These are phyloP conservation scores for Drosophila guanche DNA, from an alignment of 1,140 invertebrate genomes.

Conservation along the genomic window DNA sequence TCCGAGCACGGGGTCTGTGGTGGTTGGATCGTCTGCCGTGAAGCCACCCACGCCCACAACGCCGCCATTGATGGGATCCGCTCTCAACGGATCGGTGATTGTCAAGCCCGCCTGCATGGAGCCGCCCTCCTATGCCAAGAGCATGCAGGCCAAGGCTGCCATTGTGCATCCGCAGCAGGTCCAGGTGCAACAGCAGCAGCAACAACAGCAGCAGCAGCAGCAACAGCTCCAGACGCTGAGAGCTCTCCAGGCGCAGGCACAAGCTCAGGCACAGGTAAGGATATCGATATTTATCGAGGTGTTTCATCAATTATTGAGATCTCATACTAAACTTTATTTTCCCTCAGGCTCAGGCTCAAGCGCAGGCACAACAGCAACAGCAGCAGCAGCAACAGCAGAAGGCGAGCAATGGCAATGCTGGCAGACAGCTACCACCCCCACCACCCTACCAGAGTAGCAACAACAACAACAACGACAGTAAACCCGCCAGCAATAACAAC, in stretches of 20 bases:
- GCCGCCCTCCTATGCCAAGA: constrained; percentile 95
- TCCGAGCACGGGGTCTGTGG: constrained; percentile 41
- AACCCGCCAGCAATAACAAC: constrained; percentile 65
- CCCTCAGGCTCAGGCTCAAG: constrained; percentile 48
- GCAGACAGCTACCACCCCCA: constrained; percentile 88
- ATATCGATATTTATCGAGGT: no score
- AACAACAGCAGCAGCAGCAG: constrained; percentile 75
- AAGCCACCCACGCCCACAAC: constrained; percentile 85
- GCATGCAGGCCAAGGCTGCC: constrained; percentile 92
- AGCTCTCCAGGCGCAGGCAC: constrained; percentile 55
- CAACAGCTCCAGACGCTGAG: constrained; percentile 80
- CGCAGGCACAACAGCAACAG: constrained; percentile 38
- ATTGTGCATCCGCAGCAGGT: constrained; percentile 84
- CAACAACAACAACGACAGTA: constrained; percentile 57
- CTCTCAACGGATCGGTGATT: constrained; percentile 62
- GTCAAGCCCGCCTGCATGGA: constrained; percentile 90
- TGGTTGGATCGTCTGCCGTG: constrained; percentile 27
- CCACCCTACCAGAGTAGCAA: constrained; percentile 86
- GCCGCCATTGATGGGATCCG: constrained; percentile 84
- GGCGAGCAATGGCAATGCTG: constrained; percentile 60
- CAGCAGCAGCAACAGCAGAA: constrained; percentile 35
- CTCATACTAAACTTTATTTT: no score
- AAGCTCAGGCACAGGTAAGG: constrained; percentile 31
- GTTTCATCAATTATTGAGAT: no score
- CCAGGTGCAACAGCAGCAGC: constrained; percentile 79